Evolutionary conservation across 2,113 vertebrate genomes (phyloP).

Genomic region (Girardinichthys multiradiatus): DNA sequence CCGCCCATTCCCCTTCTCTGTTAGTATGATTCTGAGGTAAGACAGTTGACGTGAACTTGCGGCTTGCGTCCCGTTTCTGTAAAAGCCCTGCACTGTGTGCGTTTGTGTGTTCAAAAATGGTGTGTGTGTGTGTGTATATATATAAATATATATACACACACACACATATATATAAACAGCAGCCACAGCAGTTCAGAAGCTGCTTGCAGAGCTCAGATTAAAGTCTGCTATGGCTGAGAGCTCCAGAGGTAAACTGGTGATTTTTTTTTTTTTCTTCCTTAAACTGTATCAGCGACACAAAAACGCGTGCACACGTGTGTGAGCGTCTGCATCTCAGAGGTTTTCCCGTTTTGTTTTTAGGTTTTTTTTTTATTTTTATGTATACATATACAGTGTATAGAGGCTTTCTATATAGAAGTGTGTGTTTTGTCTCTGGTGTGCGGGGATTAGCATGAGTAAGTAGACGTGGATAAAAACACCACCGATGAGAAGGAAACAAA

Average conservation of each 20-base stretch:
- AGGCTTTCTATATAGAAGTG: slow-evolving; percentile 32
- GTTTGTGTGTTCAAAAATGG: slow-evolving; percentile 49
- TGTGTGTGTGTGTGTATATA: neutral
- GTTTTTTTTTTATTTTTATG: slow-evolving; percentile 50
- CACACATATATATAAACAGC: slow-evolving; percentile 20
- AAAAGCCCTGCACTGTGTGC: slow-evolving; percentile 60
- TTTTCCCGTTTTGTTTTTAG: slow-evolving; percentile 58
- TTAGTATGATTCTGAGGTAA: slow-evolving; percentile 71
- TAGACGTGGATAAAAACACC: slow-evolving; percentile 60
- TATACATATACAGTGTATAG: slow-evolving; percentile 60
- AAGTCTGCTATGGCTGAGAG: slow-evolving; percentile 75
- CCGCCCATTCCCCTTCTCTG: slow-evolving; percentile 23
- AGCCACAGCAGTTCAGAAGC: slow-evolving; percentile 56
- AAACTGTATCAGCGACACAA: slow-evolving; percentile 68
- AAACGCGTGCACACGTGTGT: slow-evolving; percentile 23
- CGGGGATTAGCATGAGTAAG: slow-evolving; percentile 57
- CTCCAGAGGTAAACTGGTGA: slow-evolving; percentile 77
- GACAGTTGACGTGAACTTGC: slow-evolving; percentile 66
- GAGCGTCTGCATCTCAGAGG: slow-evolving; percentile 66
- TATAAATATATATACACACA: slow-evolving; percentile 3
- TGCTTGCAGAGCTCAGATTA: slow-evolving; percentile 51
- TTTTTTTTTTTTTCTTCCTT: slow-evolving; percentile 40
- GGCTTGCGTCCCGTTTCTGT: slow-evolving; percentile 45
- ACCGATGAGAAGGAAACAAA: slow-evolving; percentile 43
- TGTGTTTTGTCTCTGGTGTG: slow-evolving; percentile 75